Base-by-base conservation (phyloP, 2,888 invertebrate genomes). In the Pinctada fucata region DNA sequence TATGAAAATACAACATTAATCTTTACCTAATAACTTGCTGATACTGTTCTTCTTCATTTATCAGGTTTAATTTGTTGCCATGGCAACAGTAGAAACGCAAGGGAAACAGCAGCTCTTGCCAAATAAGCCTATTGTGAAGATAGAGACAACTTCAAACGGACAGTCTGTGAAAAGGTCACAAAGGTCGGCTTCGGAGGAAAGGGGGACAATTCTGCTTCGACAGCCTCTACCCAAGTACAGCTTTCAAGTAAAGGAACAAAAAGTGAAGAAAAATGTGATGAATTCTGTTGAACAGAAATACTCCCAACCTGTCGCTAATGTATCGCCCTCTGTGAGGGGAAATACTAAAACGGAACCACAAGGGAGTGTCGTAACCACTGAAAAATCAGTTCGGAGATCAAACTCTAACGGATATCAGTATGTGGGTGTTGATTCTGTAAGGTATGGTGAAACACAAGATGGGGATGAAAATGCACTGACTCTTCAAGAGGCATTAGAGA, bases 161-260 rank as follows among this genome's bases (percentile, higher is more conserved):
- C 72, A 48, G 69, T 64, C 72, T 64, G 3, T 31, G 16, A 63
- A 58, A 47, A 78, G 65, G 50, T 49, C 63, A 5, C 2, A 3
- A 31, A 70, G 64, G 47, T 71, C 75, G 51, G 48, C 66, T 51
- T 52, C 64, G 16, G 77, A 70, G 45, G 51, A 70, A 4, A 48
- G 84, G 75, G 88, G 83, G 70, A 89, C 88, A 67, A 83, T 90
- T 4, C 78, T 90, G 13, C 63, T 88, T n/a, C 72, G 88, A 65
- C 85, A 88, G 52, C 85, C 90, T 65, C 69, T 84, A 10, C 89
- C 89, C 45, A 90, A 89, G 71, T 89, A 90, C 79, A 87, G 84
- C 75, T 89, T 88, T 72, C 83, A 84, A 52, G 80, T 71, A 58
- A 84, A 82, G 75, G 82, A 82, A 70, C 80, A 84, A 83, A 65